Percentiles rank a stretch among this genome's conserved stretches.
Conservation (phyloP, 1,140 invertebrate genomes). For the Megalonaias nervosa region DNA sequence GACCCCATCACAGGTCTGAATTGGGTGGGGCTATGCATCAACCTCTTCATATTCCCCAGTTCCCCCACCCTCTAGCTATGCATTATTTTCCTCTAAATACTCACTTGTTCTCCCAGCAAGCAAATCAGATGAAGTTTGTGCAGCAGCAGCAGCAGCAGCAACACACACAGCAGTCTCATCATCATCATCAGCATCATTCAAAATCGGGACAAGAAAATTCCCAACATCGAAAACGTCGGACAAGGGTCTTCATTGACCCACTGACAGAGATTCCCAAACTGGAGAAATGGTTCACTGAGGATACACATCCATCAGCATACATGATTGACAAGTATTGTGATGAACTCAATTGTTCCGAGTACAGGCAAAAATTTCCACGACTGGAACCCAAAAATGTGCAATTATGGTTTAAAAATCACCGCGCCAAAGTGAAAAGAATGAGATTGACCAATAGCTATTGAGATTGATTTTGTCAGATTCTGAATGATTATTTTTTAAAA, state of each 20-base stretch:
- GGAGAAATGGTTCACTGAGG: constrained; percentile 97
- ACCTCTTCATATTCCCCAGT: constrained; percentile 61
- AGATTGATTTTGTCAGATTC: no score
- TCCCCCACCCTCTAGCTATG: constrained; percentile 62
- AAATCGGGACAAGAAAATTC: constrained; percentile 37
- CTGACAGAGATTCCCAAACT: constrained; percentile 97
- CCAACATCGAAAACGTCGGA: constrained; percentile 80
- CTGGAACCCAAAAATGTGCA: constrained; percentile 98
- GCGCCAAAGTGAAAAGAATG: constrained; percentile 94
- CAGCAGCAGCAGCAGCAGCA: constrained; percentile 44
- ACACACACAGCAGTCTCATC: constrained; percentile 27
- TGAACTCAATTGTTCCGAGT: constrained; percentile 90
- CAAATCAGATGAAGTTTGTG: constrained; percentile 37
- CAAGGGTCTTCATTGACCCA: constrained; percentile 99
- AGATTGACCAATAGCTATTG: constrained; percentile 21
- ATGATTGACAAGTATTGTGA: constrained; percentile 97
- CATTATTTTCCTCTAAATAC: constrained; percentile 64
- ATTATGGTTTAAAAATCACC: constrained; percentile 92
- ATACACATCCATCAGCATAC: constrained; percentile 97
- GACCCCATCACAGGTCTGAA: no score
- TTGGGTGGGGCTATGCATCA: constrained; percentile 22
- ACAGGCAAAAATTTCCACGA: constrained; percentile 95
- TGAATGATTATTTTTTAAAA: no score
- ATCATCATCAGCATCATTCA: constrained; percentile 24
- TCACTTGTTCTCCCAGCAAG: constrained; percentile 56